A percentile compares a stretch with the other conserved stretches of the same genome.
Evolutionary conservation across 1,140 invertebrate genomes (phyloP).

Genomic region (Drosophila tani): DNA sequence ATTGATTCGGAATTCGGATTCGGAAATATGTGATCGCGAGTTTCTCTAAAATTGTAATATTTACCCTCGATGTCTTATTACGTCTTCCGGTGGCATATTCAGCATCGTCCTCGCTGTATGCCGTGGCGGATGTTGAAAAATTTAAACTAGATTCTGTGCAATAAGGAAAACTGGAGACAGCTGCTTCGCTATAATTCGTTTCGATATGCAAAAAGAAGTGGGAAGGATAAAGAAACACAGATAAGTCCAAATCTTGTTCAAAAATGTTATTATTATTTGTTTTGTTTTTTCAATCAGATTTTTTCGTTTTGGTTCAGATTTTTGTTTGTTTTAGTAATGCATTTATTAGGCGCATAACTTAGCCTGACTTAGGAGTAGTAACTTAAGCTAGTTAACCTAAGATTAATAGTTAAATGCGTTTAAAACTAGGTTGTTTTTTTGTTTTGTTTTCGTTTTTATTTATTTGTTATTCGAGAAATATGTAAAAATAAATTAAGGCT

Average conservation of each 20-base stretch:
- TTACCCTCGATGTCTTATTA: constrained; percentile 86
- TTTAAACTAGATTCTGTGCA: constrained; percentile 85
- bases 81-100: constrained; percentile 86
- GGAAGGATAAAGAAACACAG: constrained; percentile 83
- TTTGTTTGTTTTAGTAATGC: constrained; percentile 70
- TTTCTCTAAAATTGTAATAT: constrained; percentile 84
- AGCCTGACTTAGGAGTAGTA: constrained; percentile 60
- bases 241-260: constrained; percentile 82
- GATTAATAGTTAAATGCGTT: constrained; percentile 46
- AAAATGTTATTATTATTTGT: constrained; percentile 48
- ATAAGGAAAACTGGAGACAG: constrained; percentile 85
- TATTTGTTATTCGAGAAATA: constrained; percentile 19
- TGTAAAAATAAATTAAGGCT: constrained; percentile 52
- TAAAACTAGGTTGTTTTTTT: constrained; percentile 18
- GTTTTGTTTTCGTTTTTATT: constrained; percentile 39
- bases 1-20: constrained; percentile 39
- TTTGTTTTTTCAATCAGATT: constrained; percentile 26
- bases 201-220: constrained; percentile 81
- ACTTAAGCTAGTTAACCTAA: constrained; percentile 63
- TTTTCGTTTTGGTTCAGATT: constrained; percentile 39
- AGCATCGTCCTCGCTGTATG: constrained; percentile 86
- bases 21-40: constrained; percentile 36
- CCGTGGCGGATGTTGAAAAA: constrained; percentile 85
- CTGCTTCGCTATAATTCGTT: constrained; percentile 84
- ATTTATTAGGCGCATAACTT: constrained; percentile 79